These are phyloP conservation scores for Dendropsophus ebraccatus DNA, from an alignment of 2,113 vertebrate species.

Conservation along the genomic window DNA sequence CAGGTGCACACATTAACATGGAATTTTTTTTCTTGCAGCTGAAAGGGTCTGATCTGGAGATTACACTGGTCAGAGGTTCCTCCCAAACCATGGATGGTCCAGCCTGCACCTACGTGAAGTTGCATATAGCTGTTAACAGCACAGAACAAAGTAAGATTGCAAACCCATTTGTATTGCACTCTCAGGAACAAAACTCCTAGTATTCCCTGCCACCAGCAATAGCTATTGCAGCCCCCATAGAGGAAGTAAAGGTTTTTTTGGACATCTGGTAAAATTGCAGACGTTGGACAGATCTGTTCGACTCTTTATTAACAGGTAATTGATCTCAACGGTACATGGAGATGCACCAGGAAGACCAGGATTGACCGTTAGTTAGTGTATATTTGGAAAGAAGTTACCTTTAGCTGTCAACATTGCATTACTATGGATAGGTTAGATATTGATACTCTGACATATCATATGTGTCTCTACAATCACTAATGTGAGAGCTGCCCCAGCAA, in stretches of 20 bases:
- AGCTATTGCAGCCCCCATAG: too few relatives aligned
- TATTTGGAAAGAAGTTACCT: too few relatives aligned
- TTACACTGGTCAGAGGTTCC: constrained; percentile 83
- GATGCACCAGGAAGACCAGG: neutral
- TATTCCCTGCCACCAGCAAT: neutral
- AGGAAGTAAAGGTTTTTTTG: too few relatives aligned
- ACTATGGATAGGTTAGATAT: too few relatives aligned
- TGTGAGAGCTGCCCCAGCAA: too few relatives aligned
- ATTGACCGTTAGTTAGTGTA: too few relatives aligned
- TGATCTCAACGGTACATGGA: neutral
- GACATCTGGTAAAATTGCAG: too few relatives aligned
- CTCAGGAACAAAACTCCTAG: neutral
- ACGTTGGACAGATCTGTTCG: neutral
- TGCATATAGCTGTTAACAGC: constrained; percentile 79
- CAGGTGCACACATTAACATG: neutral
- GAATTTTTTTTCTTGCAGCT: constrained; percentile 61
- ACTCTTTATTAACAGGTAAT: neutral
- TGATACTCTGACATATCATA: too few relatives aligned
- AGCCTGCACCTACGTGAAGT: constrained; percentile 87
- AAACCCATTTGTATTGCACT: neutral
- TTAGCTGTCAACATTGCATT: too few relatives aligned
- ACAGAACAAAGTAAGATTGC: constrained; percentile 83
- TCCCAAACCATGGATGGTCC: constrained; percentile 71
- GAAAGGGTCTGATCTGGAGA: constrained; percentile 90
- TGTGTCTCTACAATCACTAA: too few relatives aligned